phyloP scores from a whole-genome alignment of 2,797 vertebrate species.

The Avahi laniger region DNA sequence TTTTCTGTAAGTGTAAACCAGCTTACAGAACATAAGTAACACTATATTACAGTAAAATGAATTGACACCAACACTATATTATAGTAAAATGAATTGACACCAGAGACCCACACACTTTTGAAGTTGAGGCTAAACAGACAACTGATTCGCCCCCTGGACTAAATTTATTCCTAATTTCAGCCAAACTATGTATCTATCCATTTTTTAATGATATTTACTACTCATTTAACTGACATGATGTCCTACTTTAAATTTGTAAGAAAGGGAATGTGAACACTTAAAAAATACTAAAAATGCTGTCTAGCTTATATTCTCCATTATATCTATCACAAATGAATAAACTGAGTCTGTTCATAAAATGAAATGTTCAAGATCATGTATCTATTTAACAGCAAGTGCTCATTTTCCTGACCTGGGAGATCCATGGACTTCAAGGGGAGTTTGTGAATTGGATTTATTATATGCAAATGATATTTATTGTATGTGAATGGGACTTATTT shows the following conservation, averaged over 20 bases:
- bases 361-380: background rate
- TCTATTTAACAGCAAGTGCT: background rate
- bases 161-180: background rate
- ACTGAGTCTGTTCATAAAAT: background rate
- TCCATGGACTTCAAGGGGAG: background rate
- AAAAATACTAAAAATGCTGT: background rate
- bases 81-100: background rate
- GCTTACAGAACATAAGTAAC: background rate
- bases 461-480: background rate
- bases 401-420: background rate
- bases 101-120: background rate
- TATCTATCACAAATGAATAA: background rate
- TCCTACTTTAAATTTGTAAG: background rate
- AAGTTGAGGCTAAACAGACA: background rate
- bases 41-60: background rate
- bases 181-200: background rate
- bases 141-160: background rate
- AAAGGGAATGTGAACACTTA: background rate
- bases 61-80: background rate
- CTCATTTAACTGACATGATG: background rate
- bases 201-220: background rate
- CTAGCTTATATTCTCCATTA: background rate
- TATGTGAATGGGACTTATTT: background rate
- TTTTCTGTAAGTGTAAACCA: background rate
- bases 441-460: background rate